These are phyloP conservation scores for Mechanitis messenoides DNA, from an alignment of 2,888 invertebrate genomes.

Conservation along the genomic window DNA sequence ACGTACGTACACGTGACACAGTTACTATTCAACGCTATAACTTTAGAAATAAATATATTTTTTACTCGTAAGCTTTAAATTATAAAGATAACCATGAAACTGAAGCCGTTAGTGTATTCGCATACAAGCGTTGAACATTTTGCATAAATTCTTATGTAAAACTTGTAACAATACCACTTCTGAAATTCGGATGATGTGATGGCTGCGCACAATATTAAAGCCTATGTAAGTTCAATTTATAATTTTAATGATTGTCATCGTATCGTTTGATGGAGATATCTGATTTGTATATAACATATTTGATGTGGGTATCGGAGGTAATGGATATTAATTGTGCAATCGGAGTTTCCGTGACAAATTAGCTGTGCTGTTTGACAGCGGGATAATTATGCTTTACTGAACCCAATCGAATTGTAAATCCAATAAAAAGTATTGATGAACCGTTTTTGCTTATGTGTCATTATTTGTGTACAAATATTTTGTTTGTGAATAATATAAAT, in stretches of 20 bases:
- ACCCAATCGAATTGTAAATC: not conserved
- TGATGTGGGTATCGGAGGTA: slow-evolving; percentile 16
- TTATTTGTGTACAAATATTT: too few relatives aligned
- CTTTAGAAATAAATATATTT: not conserved
- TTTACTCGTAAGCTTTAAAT: slow-evolving; percentile 1
- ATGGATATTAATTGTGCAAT: slow-evolving; percentile 16
- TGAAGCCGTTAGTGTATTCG: slow-evolving; percentile 1
- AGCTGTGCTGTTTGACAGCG: slow-evolving; percentile 8
- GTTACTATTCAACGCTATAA: not conserved
- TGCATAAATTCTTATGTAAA: slow-evolving; percentile 13
- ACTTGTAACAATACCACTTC: slow-evolving; percentile 19
- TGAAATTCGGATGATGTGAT: slow-evolving; percentile 6
- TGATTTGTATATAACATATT: slow-evolving; percentile 4
- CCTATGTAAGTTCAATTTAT: too few relatives aligned
- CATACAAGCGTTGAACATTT: slow-evolving; percentile 8
- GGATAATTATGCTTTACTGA: slow-evolving; percentile 13
- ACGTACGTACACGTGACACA: not conserved
- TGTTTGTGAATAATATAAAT: too few relatives aligned
- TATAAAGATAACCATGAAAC: slow-evolving; percentile 3
- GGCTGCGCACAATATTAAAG: slow-evolving; percentile 10
- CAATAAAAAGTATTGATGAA: too few relatives aligned
- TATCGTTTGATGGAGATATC: not conserved
- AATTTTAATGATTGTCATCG: not conserved
- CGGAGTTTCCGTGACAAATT: slow-evolving; percentile 19
- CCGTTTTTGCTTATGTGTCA: too few relatives aligned